Conservation (phyloP, 2,888 invertebrate species). For the Lasioglossum zephyrum region DNA sequence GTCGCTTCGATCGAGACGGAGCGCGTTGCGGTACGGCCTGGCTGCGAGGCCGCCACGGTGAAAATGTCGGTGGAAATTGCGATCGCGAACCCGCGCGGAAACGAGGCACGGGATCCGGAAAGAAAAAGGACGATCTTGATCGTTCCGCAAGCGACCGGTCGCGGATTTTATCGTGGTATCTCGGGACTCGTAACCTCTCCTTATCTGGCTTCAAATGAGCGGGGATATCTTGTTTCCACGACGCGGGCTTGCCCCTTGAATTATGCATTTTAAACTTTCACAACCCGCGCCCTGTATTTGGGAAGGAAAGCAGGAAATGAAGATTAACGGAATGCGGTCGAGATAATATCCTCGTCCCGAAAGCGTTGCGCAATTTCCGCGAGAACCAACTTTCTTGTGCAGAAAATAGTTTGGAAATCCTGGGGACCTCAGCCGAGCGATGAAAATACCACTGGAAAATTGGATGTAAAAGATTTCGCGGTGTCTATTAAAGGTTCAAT, state of each 20-base stretch:
- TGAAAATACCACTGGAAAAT: background rate
- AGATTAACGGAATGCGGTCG: background rate
- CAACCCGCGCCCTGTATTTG: constrained; percentile 8
- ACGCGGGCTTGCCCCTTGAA: constrained; percentile 6
- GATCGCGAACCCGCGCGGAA: background rate
- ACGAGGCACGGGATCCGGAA: background rate
- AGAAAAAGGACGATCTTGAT: constrained; percentile 8
- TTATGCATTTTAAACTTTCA: constrained; percentile 15
- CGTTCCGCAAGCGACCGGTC: background rate
- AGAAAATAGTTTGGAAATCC: background rate
- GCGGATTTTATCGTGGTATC: constrained; percentile 7
- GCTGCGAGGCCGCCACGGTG: constrained; percentile 47
- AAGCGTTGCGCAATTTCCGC: constrained; percentile 5
- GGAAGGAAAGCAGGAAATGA: constrained; percentile 15
- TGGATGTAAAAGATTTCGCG: background rate
- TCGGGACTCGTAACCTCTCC: constrained; percentile 13
- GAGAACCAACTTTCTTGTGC: background rate
- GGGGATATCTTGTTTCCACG: constrained; percentile 11
- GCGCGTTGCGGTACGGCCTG: constrained; percentile 29
- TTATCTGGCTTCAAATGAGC: constrained; percentile 16
- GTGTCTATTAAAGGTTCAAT: background rate
- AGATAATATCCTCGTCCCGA: background rate
- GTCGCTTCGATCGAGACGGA: constrained; percentile 57
- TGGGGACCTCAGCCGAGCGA: background rate
- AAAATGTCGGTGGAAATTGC: constrained; percentile 67